Evolutionary conservation across 2,797 vertebrate species (phyloP).

Genomic region (Pseudomugil tenellus): DNA sequence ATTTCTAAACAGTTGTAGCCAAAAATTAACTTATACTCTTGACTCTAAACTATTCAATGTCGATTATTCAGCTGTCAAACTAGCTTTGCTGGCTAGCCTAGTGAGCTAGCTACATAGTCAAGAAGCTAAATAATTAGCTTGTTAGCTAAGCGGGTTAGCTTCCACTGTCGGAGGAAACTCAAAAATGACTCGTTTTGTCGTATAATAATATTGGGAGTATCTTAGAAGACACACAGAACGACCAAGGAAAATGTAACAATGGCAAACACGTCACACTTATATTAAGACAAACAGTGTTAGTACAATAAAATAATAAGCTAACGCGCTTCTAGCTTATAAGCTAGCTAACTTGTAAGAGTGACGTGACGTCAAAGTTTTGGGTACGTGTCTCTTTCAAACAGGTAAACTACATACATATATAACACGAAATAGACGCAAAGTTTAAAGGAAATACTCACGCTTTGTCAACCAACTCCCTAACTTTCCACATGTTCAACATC

Average conservation of each 20-base stretch:
- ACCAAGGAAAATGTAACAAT: neutral
- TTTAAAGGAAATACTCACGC: conserved; percentile 87
- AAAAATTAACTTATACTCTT: neutral
- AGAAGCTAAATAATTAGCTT: conserved; percentile 67
- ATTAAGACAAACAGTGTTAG: neutral
- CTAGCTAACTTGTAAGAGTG: conserved; percentile 70
- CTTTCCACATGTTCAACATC: conserved; percentile 99
- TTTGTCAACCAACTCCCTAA: conserved; percentile 97
- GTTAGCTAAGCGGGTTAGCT: conserved; percentile 64
- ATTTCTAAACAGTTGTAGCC: neutral
- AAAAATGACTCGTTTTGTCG: conserved; percentile 14
- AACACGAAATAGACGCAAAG: conserved; percentile 23
- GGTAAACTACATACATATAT: conserved; percentile 70
- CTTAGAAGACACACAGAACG: neutral
- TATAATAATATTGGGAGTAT: neutral
- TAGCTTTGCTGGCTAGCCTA: conserved; percentile 67
- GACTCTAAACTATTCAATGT: neutral
- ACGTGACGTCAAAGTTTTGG: conserved; percentile 85
- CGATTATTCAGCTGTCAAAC: conserved; percentile 69
- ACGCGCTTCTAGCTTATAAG: conserved; percentile 45
- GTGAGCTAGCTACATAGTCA: conserved; percentile 47
- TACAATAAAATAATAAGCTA: conserved; percentile 47
- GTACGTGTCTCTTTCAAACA: conserved; percentile 87
- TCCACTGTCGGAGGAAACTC: conserved; percentile 31
- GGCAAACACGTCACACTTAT: neutral